These are phyloP conservation scores for Drosophila ogumai DNA, from an alignment of 1,140 invertebrate species.

Conservation along the genomic window DNA sequence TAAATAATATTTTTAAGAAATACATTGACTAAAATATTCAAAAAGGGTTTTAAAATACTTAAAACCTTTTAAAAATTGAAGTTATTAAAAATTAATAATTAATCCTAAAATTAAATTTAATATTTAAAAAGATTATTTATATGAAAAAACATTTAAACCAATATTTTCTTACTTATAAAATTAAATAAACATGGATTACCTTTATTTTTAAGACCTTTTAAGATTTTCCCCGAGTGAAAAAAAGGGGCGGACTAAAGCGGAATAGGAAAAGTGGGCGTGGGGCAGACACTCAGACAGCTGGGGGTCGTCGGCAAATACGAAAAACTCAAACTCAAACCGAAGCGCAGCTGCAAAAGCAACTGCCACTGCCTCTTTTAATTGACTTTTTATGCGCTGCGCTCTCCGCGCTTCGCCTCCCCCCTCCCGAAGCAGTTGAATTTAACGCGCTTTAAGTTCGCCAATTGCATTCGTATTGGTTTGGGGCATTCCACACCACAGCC, in stretches of 20 bases:
- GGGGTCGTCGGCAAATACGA: constrained; percentile 28
- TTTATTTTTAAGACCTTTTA: too few relatives aligned
- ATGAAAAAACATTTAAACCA: neutral
- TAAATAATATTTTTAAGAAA: neutral
- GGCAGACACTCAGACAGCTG: constrained; percentile 44
- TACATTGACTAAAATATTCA: too few relatives aligned
- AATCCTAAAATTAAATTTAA: too few relatives aligned
- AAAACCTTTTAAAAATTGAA: too few relatives aligned
- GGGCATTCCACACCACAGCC: constrained; percentile 5
- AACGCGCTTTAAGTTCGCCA: constrained; percentile 77
- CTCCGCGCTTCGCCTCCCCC: too few relatives aligned
- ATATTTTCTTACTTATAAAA: neutral
- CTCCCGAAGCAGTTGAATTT: constrained; percentile 60
- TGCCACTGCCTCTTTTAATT: constrained; percentile 70
- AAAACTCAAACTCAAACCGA: constrained; percentile 51
- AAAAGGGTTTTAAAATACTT: too few relatives aligned
- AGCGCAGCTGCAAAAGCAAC: constrained; percentile 78
- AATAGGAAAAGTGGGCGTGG: constrained; percentile 11
- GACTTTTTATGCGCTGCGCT: constrained; percentile 80
- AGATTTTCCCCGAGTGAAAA: constrained; percentile 12
- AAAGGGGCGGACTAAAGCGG: neutral
- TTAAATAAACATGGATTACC: neutral
- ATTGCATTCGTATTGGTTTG: constrained; percentile 50
- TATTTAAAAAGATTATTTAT: neutral
- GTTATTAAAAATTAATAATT: too few relatives aligned